phyloP scores from a whole-genome alignment of 2,113 vertebrate genomes.

The Ceuthmochares aereus region DNA sequence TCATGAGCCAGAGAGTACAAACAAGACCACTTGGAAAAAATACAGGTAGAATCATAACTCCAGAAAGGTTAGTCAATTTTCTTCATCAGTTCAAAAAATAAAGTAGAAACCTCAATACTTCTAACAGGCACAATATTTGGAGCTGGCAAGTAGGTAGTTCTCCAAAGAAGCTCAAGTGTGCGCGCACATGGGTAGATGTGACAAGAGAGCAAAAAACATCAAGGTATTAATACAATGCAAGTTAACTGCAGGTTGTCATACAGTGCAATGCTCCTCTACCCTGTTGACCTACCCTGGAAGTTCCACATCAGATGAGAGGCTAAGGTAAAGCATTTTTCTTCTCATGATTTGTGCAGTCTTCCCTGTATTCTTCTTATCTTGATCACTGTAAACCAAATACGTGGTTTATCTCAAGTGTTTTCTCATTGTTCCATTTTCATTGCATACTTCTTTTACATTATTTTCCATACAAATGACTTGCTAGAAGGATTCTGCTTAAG shows the following conservation, averaged over 20 bases:
- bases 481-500: no score
- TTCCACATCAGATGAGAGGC: not conserved
- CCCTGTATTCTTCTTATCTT: not conserved
- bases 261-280: rapidly evolving
- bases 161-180: not conserved
- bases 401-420: not conserved
- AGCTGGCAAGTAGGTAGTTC: not conserved
- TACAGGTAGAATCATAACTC: not conserved
- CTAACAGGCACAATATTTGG: not conserved
- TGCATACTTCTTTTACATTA: not conserved
- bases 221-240: rapidly evolving
- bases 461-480: not conserved
- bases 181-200: not conserved
- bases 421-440: not conserved
- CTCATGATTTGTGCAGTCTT: not conserved
- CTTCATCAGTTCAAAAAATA: not conserved
- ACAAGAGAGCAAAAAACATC: no score
- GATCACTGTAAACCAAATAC: not conserved
- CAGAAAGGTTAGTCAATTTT: not conserved
- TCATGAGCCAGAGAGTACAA: not conserved
- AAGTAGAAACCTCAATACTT: not conserved
- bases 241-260: not conserved
- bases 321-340: not conserved
- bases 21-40: not conserved
- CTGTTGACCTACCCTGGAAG: not conserved